A percentile compares a stretch with the other conserved stretches of the same genome.
phyloP scores from a whole-genome alignment of 2,888 invertebrate genomes.

The Phrixothrix hirtus region DNA sequence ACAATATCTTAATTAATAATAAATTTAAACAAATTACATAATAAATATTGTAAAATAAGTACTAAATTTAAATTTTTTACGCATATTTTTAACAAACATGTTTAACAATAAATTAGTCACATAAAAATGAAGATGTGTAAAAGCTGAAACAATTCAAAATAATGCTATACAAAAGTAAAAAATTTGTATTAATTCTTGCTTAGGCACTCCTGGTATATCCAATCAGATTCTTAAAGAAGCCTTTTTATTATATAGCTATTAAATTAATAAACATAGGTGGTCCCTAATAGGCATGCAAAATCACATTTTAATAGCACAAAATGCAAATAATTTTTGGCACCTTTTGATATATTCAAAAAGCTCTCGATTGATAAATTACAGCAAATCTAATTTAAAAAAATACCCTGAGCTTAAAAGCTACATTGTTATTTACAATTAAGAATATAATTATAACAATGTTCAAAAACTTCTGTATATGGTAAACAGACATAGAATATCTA shows the following conservation, averaged over 20 bases:
- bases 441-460: not conserved
- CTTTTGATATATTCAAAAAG: not conserved
- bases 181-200: constrained; percentile 8
- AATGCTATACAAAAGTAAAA: not conserved
- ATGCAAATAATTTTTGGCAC: constrained; percentile 15
- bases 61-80: not conserved
- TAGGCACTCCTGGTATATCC: constrained; percentile 24
- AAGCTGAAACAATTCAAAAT: not conserved
- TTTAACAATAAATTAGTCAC: not conserved
- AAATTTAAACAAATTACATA: not conserved
- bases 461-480: not conserved
- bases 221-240: constrained; percentile 5
- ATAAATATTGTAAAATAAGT: not conserved
- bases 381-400: constrained; percentile 4
- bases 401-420: constrained; percentile 14
- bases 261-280: constrained; percentile 14
- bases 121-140: not conserved
- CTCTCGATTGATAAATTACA: not conserved
- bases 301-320: constrained; percentile 11
- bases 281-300: constrained; percentile 17
- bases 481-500: not conserved
- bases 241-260: not conserved
- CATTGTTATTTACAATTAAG: not conserved
- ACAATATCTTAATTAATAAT: not conserved
- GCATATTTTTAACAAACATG: not conserved